Percentiles rank a stretch among this genome's conserved stretches.
phyloP scores from a whole-genome alignment of 2,797 vertebrate species.

The Sparidentex hasta region DNA sequence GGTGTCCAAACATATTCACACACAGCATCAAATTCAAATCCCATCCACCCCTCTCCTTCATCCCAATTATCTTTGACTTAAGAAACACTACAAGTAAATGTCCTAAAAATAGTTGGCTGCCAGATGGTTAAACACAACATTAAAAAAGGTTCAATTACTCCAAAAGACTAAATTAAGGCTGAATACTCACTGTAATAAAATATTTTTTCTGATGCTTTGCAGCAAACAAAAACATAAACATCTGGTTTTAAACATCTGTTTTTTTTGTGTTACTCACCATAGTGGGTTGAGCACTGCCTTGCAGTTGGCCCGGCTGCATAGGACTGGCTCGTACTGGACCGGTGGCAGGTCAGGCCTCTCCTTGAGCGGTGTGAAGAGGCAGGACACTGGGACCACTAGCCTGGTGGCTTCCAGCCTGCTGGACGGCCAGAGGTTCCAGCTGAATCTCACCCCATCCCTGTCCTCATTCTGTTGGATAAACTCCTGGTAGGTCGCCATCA shows the following conservation, averaged over 20 bases:
- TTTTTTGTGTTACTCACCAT: constrained; percentile 86
- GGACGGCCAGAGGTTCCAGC: constrained; percentile 99
- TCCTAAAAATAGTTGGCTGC: neutral
- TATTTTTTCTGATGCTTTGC: neutral
- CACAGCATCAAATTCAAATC: constrained; percentile 1
- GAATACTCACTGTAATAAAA: neutral
- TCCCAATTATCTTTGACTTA: neutral
- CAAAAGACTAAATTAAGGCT: neutral
- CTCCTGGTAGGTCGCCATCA: constrained; percentile 95
- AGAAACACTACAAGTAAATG: neutral
- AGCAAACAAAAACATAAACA: neutral
- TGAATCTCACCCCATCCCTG: constrained; percentile 95
- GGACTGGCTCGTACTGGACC: constrained; percentile 95
- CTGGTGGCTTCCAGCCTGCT: constrained; percentile 96
- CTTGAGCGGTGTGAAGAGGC: constrained; percentile 95
- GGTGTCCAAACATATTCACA: neutral
- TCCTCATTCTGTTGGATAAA: constrained; percentile 99
- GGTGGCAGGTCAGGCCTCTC: constrained; percentile 94
- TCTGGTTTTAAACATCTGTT: neutral
- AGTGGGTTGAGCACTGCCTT: constrained; percentile 97
- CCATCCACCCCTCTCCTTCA: neutral
- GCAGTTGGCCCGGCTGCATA: constrained; percentile 95
- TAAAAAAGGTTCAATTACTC: neutral
- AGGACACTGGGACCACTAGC: constrained; percentile 95
- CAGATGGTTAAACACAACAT: neutral